phyloP scores from a whole-genome alignment of 2,113 vertebrate species.

The Boleophthalmus pectinirostris region DNA sequence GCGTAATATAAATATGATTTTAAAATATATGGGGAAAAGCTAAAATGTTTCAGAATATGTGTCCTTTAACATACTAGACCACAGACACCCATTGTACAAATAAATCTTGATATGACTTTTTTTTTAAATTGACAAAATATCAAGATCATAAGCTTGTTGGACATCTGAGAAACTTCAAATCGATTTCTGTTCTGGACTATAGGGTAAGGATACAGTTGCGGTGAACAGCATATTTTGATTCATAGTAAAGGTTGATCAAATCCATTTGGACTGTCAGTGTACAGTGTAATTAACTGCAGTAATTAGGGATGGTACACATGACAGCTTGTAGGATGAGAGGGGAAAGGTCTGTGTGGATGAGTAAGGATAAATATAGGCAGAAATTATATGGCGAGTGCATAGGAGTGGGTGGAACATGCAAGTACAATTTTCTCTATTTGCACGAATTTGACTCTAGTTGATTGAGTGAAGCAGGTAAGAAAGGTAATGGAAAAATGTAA shows the following conservation, averaged over 20 bases:
- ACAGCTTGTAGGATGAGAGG: conserved; percentile 41
- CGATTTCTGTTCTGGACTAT: background rate
- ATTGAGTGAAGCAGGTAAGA: conserved; percentile 31
- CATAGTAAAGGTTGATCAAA: conserved; percentile 56
- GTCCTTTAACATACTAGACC: too few relatives aligned
- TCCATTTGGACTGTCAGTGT: conserved; percentile 56
- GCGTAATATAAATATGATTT: too few relatives aligned
- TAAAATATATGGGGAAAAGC: too few relatives aligned
- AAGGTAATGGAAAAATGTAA: conserved; percentile 51
- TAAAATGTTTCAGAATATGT: too few relatives aligned
- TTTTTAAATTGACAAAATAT: too few relatives aligned
- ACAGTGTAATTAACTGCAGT: conserved; percentile 59
- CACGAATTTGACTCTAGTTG: conserved; percentile 28
- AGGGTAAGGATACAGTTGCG: background rate
- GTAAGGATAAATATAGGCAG: background rate
- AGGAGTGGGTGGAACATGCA: background rate
- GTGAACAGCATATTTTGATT: background rate
- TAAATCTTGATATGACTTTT: too few relatives aligned
- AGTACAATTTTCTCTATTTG: background rate
- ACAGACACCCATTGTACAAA: too few relatives aligned
- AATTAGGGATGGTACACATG: conserved; percentile 52
- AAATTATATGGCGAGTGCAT: background rate
- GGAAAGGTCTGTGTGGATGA: conserved; percentile 17
- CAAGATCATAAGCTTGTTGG: too few relatives aligned
- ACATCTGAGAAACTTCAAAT: background rate